These are phyloP conservation scores for Sprattus sprattus DNA, from an alignment of 2,113 vertebrate species.

Conservation along the genomic window DNA sequence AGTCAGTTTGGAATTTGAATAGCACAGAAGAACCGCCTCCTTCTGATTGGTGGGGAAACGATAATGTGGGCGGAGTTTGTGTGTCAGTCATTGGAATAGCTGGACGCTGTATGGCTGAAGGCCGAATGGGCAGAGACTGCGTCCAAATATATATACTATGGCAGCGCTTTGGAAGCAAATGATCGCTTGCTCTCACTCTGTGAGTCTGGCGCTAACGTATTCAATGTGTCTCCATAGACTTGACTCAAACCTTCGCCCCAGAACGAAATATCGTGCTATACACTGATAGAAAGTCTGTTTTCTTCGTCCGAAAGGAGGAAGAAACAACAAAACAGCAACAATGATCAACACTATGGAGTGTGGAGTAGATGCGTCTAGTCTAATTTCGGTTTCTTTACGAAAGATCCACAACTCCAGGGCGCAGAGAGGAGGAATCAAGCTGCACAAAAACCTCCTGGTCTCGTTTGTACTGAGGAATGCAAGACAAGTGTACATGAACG, in stretches of 20 bases:
- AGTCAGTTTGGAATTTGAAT: conserved; percentile 77
- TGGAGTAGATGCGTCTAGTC: conserved; percentile 88
- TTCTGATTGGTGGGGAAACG: conserved; percentile 73
- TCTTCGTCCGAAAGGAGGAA: conserved; percentile 37
- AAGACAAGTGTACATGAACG: conserved; percentile 92
- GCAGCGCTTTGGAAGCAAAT: conserved; percentile 65
- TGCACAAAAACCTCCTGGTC: conserved; percentile 96
- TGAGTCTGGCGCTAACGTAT: conserved; percentile 44
- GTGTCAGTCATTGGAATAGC: conserved; percentile 65
- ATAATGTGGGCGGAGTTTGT: conserved; percentile 52
- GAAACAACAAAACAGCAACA: conserved; percentile 37
- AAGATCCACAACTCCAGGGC: conserved; percentile 96
- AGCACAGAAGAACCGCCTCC: conserved; percentile 71
- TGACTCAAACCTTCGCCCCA: conserved; percentile 59
- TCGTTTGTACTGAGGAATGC: conserved; percentile 95
- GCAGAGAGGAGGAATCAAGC: conserved; percentile 93
- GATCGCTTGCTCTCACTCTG: conserved; percentile 69
- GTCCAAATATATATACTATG: conserved; percentile 68
- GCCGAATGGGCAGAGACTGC: conserved; percentile 50
- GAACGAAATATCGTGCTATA: conserved; percentile 50
- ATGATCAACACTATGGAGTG: conserved; percentile 82
- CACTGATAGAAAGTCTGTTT: conserved; percentile 51
- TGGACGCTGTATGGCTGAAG: conserved; percentile 56
- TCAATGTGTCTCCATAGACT: conserved; percentile 67
- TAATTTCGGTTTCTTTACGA: conserved; percentile 91